Base-by-base conservation (phyloP, 35 echinoderm and acorn worm species). In the Ophioderma brevispina region DNA sequence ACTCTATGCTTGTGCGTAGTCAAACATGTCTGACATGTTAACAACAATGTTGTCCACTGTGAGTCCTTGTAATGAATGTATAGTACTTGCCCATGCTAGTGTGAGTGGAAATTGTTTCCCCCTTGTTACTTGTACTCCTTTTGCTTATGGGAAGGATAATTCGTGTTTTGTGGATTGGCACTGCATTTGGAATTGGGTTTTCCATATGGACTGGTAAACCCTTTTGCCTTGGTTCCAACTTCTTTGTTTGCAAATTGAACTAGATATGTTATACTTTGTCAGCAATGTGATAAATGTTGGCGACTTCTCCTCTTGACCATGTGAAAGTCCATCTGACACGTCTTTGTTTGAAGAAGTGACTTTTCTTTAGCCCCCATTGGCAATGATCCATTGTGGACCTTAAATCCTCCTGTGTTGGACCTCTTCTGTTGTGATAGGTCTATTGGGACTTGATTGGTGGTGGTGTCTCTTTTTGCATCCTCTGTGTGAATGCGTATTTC, bases 301-400 rank as follows among this genome's bases (percentile, higher is more conserved):
- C 33, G 10, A 93, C 85, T 35, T 49, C 87, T 49, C 89, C 89
- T 33, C 81, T 36, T 32, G 87, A 55, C 94, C 89, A 91, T 95
- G 88, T 83, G 55, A 35, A 31, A 91, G 76, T 87, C 89, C 94
- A 88, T 95, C 89, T 87, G 94, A 55, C 70, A 95, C 89, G 87
- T 95, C 84, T 25, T 87, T 79, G 83, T 95, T 95, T 55, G 38
- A 79, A 28, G 89, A 8, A 17, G 87, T 30, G 92, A 80, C 79
- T 92, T 95, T 10, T 84, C 80, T 59, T 80, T 76, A 18, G 94
- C 89, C 76, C 64, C 49, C 46, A 92, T n/a, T 80, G 70, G 84
- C 83, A n/a, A 90, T 76, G 70, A 41, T 86, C 32, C 85, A 28
- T 36, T n/a, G 41, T 70, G 25, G 0, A 39, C 32, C 38, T 35